Conservation (phyloP, 2,113 vertebrate species). For the Oncorhynchus gorbuscha region DNA sequence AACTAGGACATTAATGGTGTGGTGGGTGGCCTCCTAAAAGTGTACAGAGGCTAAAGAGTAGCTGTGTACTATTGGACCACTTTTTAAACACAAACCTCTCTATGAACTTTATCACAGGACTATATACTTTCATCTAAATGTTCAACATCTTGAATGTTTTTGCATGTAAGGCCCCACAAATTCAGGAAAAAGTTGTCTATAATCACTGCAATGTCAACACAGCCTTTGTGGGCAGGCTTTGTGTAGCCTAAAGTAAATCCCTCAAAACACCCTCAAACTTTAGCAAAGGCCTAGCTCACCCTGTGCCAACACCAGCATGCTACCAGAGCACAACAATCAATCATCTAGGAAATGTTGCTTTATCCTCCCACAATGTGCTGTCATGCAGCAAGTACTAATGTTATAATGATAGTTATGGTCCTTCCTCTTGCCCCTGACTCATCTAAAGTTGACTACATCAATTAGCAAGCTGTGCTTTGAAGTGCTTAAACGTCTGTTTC, state of each 20-base stretch:
- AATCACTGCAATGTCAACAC: no score
- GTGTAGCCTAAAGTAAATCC: slow-evolving; percentile 29
- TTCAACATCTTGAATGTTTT: no score
- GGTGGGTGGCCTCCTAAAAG: neutral
- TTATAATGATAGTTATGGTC: neutral
- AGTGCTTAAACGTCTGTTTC: neutral
- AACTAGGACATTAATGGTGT: neutral
- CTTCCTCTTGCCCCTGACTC: slow-evolving; percentile 3
- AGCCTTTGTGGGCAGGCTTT: neutral
- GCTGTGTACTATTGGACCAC: no score
- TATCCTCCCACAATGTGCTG: slow-evolving; percentile 33
- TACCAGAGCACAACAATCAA: slow-evolving; percentile 27
- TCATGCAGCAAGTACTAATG: slow-evolving; percentile 24
- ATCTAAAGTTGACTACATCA: slow-evolving; percentile 32
- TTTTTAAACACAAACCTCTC: neutral
- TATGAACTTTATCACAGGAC: neutral
- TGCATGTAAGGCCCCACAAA: no score
- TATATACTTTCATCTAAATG: no score
- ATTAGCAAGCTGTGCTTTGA: slow-evolving; percentile 20
- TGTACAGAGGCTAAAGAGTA: neutral
- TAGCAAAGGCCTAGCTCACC: slow-evolving; percentile 28
- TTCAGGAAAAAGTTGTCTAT: no score
- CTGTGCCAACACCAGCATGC: slow-evolving; percentile 42
- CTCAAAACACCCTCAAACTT: slow-evolving; percentile 41
- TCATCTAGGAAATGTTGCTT: slow-evolving; percentile 28